Evolutionary conservation across 2,888 invertebrate species (phyloP).

Genomic region (Acrocyrtus sp.): DNA sequence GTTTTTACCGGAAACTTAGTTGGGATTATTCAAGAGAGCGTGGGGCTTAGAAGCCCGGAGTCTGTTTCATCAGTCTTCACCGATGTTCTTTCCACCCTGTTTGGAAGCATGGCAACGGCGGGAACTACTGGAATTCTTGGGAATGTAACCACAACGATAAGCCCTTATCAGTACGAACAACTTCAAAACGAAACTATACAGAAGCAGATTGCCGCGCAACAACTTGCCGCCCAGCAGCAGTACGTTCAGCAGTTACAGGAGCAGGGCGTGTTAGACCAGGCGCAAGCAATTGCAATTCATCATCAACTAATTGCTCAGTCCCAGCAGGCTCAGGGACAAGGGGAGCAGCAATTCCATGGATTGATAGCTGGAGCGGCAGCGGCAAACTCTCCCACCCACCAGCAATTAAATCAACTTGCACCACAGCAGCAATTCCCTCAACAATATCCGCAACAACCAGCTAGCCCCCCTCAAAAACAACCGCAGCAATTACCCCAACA

Average conservation of each 20-base stretch:
- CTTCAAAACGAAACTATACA: not conserved
- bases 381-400: too few relatives aligned
- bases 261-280: not conserved
- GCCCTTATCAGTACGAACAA: not conserved
- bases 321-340: not conserved
- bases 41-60: slow-evolving; percentile 24
- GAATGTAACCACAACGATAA: slow-evolving; percentile 1
- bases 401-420: not conserved
- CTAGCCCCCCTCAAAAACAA: not conserved
- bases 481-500: not conserved
- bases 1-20: slow-evolving; percentile 38
- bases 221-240: slow-evolving; percentile 3
- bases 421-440: not conserved
- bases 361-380: too few relatives aligned
- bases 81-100: slow-evolving; percentile 26
- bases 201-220: slow-evolving; percentile 2
- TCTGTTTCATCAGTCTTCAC: slow-evolving; percentile 17
- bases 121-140: slow-evolving; percentile 26
- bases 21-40: slow-evolving; percentile 31
- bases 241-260: too few relatives aligned
- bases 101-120: slow-evolving; percentile 28
- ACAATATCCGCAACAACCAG: not conserved
- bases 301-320: not conserved
- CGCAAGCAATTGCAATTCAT: not conserved
- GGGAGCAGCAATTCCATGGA: not conserved